Evolutionary conservation across 2,113 vertebrate species (phyloP), one percentile per base, ranked within the genome.

Genomic region (Sula dactylatra): DNA sequence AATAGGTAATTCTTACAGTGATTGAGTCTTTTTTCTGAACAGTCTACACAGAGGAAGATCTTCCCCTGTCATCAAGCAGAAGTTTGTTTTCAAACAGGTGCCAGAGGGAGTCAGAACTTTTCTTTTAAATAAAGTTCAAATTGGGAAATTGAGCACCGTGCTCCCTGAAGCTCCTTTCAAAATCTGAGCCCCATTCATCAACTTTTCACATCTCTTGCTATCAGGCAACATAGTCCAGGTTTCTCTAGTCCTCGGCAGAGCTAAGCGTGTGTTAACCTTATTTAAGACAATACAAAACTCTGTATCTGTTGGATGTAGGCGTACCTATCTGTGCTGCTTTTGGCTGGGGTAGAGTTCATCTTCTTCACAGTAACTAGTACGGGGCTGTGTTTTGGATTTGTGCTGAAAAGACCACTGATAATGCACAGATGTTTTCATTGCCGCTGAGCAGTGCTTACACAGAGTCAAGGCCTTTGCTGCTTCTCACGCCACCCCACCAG

Each of bases 221-320:
- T 26, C 4, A 5, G 19, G 40, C 36, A 83, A 56, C 27, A 36
- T 12, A 11, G 11, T 40, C 31, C 82, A 80, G 31, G 13, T 34
- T 90, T 40, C 36, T 31, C 18, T 12, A 18, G 16, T 15, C 25
- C 13, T 44, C 8, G 2, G 9, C 2, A 9, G 10, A 80, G n/a
- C 5, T 3, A 81, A 78, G 22, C 2, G 6, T 4, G 7, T 8
- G 4, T 29, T 40, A 58, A 15, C 2, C 9, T 58, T 42, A 40
- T 10, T 47, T 44, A 47, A 73, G 27, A 69, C 0, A 1, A n/a
- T 17, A 38, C 16, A 73, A 69, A 83, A 52, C 1, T 4, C 32
- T 3, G 0, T 22, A 45, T 16, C 6, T 36, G 21, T 29, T 55
- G n/a, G 34, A 38, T 20, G 36, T 0, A 42, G 32, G 13, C 5